These are phyloP conservation scores for Odontocolon sp. DNA, from an alignment of 2,888 invertebrate genomes.

Conservation along the genomic window DNA sequence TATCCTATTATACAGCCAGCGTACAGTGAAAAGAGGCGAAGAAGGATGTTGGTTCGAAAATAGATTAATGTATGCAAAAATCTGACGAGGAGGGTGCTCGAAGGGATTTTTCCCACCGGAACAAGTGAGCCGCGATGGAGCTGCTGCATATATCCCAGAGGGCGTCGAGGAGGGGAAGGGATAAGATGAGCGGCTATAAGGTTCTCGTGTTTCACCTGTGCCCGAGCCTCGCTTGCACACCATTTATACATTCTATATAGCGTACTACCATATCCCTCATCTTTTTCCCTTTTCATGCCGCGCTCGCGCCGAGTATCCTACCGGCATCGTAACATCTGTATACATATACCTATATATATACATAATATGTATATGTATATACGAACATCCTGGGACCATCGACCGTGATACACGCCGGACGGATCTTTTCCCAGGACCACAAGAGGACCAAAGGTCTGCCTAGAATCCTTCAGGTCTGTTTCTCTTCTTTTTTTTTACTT, in stretches of 20 bases:
- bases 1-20: background rate
- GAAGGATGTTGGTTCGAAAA: constrained; percentile 62
- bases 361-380: background rate
- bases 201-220: constrained; percentile 78
- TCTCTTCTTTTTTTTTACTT: constrained; percentile 11
- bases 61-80: constrained; percentile 81
- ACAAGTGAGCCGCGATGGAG: constrained; percentile 72
- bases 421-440: constrained; percentile 54
- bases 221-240: constrained; percentile 60
- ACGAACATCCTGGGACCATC: constrained; percentile 46
- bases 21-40: constrained; percentile 20
- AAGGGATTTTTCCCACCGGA: constrained; percentile 76
- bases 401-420: constrained; percentile 41
- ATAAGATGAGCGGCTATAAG: constrained; percentile 55
- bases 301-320: constrained; percentile 45
- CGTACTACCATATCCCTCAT: constrained; percentile 47
- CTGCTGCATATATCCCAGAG: constrained; percentile 32
- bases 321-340: background rate
- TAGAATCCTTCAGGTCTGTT: constrained; percentile 39
- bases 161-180: constrained; percentile 20
- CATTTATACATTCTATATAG: constrained; percentile 42
- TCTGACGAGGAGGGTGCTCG: constrained; percentile 60
- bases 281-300: constrained; percentile 53
- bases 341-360: background rate
- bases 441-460: constrained; percentile 25